Conservation (phyloP, 1,140 invertebrate genomes). For the Ips nitidus region DNA sequence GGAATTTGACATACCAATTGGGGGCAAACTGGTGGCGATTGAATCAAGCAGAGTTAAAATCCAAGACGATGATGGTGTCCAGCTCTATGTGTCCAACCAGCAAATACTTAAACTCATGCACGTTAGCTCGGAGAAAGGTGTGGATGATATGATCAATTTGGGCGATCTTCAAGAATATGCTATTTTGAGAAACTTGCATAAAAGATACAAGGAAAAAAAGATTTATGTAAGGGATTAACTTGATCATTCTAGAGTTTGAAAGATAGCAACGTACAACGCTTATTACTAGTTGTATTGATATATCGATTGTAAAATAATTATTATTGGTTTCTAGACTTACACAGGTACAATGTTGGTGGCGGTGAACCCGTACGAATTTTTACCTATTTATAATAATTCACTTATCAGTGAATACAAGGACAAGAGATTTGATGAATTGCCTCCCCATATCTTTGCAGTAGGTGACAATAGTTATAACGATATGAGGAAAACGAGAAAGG, state of each 20-base stretch:
- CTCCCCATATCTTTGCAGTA: slow-evolving; percentile 93
- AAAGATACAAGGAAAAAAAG: slow-evolving; percentile 82
- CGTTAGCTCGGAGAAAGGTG: slow-evolving; percentile 77
- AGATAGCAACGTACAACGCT: neutral
- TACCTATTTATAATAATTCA: slow-evolving; percentile 88
- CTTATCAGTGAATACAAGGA: slow-evolving; percentile 82
- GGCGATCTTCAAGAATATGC: slow-evolving; percentile 92
- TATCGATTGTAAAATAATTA: neutral
- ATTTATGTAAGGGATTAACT: slow-evolving; percentile 77
- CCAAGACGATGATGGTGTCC: slow-evolving; percentile 76
- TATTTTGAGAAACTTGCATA: slow-evolving; percentile 88
- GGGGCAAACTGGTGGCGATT: slow-evolving; percentile 74
- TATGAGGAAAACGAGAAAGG: slow-evolving; percentile 72
- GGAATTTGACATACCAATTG: slow-evolving; percentile 83
- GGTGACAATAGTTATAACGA: slow-evolving; percentile 85
- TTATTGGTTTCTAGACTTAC: slow-evolving; percentile 72
- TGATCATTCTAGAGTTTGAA: neutral
- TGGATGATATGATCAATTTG: slow-evolving; percentile 93
- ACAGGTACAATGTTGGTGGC: slow-evolving; percentile 91
- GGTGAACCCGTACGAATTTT: slow-evolving; percentile 90
- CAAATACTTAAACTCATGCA: slow-evolving; percentile 82
- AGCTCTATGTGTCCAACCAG: slow-evolving; percentile 56
- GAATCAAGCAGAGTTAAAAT: slow-evolving; percentile 78
- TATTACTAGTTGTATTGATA: neutral
- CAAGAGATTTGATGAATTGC: slow-evolving; percentile 80